Percentiles rank a stretch among this genome's conserved stretches.
These are phyloP conservation scores for Chymomyza costata DNA, from an alignment of 1,140 invertebrate genomes.

Conservation along the genomic window DNA sequence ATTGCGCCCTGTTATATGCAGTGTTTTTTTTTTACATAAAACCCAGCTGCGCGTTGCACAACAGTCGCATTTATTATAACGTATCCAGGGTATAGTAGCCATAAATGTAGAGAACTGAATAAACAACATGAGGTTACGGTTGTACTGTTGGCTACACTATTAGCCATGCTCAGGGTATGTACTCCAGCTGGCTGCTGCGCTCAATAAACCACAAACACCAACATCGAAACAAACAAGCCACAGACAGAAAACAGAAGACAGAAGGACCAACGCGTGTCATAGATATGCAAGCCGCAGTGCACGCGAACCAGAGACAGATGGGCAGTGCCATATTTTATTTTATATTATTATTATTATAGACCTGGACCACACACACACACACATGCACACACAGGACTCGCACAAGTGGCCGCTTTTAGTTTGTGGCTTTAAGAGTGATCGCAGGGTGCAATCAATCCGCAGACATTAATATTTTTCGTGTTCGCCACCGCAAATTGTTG, in stretches of 20 bases:
- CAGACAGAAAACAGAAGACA: no score
- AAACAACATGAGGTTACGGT: constrained; percentile 46
- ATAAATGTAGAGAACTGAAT: no score
- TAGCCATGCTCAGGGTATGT: constrained; percentile 45
- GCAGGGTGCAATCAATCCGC: constrained; percentile 63
- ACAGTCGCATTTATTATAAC: constrained; percentile 56
- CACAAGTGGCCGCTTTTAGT: constrained; percentile 54
- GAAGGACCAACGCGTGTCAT: no score
- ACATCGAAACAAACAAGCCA: no score
- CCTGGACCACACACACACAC: constrained; percentile 43
- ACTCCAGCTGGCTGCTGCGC: constrained; percentile 22
- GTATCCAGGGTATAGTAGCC: background rate
- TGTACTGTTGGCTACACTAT: constrained; percentile 63
- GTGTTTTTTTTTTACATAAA: constrained; percentile 49
- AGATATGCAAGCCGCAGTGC: no score
- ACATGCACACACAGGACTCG: constrained; percentile 28
- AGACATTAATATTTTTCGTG: constrained; percentile 74
- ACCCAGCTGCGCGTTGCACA: constrained; percentile 61
- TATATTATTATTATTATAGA: constrained; percentile 58
- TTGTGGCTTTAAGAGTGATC: constrained; percentile 23
- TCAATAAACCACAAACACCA: constrained; percentile 61
- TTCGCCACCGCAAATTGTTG: constrained; percentile 71
- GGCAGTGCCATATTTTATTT: constrained; percentile 61
- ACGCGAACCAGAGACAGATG: constrained; percentile 50
- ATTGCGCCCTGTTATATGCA: constrained; percentile 16